phyloP scores from a whole-genome alignment of 2,888 invertebrate species.

The Drosophila formosana region DNA sequence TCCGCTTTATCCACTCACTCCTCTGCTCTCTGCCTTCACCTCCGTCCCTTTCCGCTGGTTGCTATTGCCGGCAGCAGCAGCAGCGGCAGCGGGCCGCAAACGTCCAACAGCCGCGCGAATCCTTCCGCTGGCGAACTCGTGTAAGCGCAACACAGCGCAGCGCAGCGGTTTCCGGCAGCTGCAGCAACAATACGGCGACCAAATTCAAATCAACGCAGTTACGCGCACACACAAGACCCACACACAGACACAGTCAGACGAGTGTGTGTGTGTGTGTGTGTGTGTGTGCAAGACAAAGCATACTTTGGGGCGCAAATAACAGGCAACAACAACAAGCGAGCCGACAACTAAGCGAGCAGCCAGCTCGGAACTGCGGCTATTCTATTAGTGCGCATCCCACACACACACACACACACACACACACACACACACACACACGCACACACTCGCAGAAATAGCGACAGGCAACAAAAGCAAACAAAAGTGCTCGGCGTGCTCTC shows the following conservation, averaged over 20 bases:
- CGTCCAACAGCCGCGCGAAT: slow-evolving; percentile 46
- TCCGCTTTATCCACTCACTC: background rate
- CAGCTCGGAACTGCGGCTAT: slow-evolving; percentile 54
- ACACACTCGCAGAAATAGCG: slow-evolving; percentile 47
- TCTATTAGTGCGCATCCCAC: slow-evolving; percentile 67
- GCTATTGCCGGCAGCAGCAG: background rate
- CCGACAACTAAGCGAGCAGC: slow-evolving; percentile 58
- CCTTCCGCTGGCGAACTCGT: slow-evolving; percentile 63
- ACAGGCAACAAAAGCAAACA: slow-evolving; percentile 72
- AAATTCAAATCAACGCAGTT: slow-evolving; percentile 76
- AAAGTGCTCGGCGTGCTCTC: slow-evolving; percentile 45
- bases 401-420: slow-evolving; percentile 17
- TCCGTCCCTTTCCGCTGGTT: no score
- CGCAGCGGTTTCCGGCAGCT: slow-evolving; percentile 53
- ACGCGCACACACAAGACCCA: slow-evolving; percentile 53
- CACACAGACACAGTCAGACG: slow-evolving; percentile 3
- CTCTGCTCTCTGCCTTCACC: background rate
- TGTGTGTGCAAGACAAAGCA: slow-evolving; percentile 68
- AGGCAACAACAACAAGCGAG: slow-evolving; percentile 54
- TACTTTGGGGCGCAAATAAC: slow-evolving; percentile 79
- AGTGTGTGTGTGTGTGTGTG: background rate
- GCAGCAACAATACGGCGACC: slow-evolving; percentile 31
- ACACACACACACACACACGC: slow-evolving; percentile 1
- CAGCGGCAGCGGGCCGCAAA: background rate
- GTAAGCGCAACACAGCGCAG: slow-evolving; percentile 54